Evolutionary conservation across 2,888 invertebrate genomes (phyloP).

Genomic region (Rhagium mordax): DNA sequence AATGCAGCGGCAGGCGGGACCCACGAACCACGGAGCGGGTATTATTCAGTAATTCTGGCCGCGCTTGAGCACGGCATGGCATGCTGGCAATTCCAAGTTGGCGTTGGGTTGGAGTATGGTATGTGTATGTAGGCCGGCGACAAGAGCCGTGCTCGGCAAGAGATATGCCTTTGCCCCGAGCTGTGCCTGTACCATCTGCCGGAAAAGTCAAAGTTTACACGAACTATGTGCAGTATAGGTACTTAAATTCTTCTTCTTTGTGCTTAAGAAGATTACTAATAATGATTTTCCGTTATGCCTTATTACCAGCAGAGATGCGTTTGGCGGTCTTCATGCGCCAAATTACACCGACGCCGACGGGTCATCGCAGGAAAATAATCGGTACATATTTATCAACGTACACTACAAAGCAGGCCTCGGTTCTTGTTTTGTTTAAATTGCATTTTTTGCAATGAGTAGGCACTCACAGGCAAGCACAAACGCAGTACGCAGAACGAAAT

Average conservation of each 20-base stretch:
- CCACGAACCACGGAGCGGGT: slow-evolving; percentile 10
- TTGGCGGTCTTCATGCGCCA: not conserved
- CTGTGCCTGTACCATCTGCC: slow-evolving; percentile 43
- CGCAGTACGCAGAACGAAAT: no score
- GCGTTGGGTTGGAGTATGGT: slow-evolving; percentile 33
- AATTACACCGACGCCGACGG: not conserved
- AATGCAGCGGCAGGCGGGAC: slow-evolving; percentile 5
- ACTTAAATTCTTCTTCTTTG: slow-evolving; percentile 36
- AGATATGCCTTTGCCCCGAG: slow-evolving; percentile 32
- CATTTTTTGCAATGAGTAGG: no score
- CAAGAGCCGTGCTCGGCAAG: slow-evolving; percentile 23
- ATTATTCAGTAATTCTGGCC: slow-evolving; percentile 35
- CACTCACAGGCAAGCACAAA: no score
- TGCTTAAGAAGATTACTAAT: slow-evolving; percentile 44
- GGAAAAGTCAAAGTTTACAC: slow-evolving; percentile 43
- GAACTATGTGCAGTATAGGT: slow-evolving; percentile 43
- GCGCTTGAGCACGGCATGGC: slow-evolving; percentile 22
- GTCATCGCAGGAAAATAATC: not conserved
- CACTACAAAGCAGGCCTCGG: no score
- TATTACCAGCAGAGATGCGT: not conserved
- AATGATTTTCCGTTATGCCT: slow-evolving; percentile 33
- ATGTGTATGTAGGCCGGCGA: slow-evolving; percentile 38
- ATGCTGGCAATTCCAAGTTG: slow-evolving; percentile 34
- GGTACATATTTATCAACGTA: no score
- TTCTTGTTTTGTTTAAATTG: no score